Base-by-base conservation (phyloP, 2,113 vertebrate species). In the Melanerpes formicivorus region DNA sequence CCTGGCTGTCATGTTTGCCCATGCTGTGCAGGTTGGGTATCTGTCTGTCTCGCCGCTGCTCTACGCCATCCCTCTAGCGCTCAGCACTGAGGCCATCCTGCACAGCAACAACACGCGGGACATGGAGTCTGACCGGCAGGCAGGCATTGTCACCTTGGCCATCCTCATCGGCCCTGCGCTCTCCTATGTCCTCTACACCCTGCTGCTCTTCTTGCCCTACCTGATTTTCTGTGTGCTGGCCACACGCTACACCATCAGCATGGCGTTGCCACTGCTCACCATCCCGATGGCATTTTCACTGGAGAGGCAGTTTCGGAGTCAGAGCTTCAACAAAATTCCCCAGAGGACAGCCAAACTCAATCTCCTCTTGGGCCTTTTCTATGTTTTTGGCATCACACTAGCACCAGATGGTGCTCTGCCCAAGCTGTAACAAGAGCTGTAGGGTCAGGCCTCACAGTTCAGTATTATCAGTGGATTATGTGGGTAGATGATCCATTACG, bases 61-160 rank as follows among this genome's bases (percentile, higher is more conserved):
- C 65, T 99, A 99, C 18, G 99, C 99, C 12, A 82, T 99, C 27
- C 99, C 99, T 0, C 97, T 99, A 34, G 99, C 99, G 6, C 98
- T 99, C 58, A 99, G 99, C 93, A 99, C 99, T 0, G 99, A 99
- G 94, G 99, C 99, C 94, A 99, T 99, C 91, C 98, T 99, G 82
- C 99, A 99, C 97, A 99, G 98, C 98, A 99, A 99, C 98, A 99
- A 99, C 97, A 99, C 99, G 0, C 97, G 99, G 91, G 99, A 99
- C 98, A 98, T 99, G 98, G 99, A 99, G 92, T 99, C 99, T 0
- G 99, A 99, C 97, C 98, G 82, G 83, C 98, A 98, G 94, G 99
- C 99, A 0, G 99, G 99, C 70, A 99, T 99, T 5, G 99, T 99
- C 97, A 99, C 99, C 1, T 75, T 99, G 93, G 99, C 99, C 90